Evolutionary conservation across 2,113 vertebrate genomes (phyloP).

Genomic region (Craseonycteris thonglongyai): DNA sequence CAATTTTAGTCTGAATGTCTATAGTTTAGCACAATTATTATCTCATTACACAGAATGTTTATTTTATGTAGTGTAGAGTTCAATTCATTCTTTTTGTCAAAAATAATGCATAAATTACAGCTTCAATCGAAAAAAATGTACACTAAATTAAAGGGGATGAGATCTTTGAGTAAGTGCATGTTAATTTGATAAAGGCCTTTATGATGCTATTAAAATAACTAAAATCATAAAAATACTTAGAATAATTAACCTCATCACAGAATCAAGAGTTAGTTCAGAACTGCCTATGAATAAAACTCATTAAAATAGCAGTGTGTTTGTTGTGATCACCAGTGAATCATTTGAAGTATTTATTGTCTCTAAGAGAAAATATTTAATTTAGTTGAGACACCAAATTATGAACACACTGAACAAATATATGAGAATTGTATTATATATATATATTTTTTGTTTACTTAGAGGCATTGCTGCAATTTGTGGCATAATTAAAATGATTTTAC

Average conservation of each 20-base stretch:
- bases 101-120: constrained; percentile 57
- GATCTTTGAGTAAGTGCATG: constrained; percentile 4
- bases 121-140: constrained; percentile 12
- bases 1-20: constrained; percentile 68
- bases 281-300: not conserved
- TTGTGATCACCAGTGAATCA: not conserved
- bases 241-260: not conserved
- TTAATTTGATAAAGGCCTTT: not conserved
- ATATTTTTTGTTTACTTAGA: not conserved
- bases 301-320: not conserved
- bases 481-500: constrained; percentile 30
- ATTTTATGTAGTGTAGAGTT: constrained; percentile 62
- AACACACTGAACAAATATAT: not conserved
- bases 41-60: constrained; percentile 66
- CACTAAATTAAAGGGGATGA: not conserved
- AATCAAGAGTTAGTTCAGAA: not conserved
- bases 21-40: constrained; percentile 73
- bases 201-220: not conserved
- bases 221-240: not conserved
- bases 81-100: constrained; percentile 39
- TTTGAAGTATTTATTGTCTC: not conserved
- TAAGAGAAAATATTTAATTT: not conserved
- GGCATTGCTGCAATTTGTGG: not conserved
- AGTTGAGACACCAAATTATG: not conserved
- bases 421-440: not conserved